Evolutionary conservation across 1,140 invertebrate species (phyloP).

Genomic region (Pogonus chalceus): DNA sequence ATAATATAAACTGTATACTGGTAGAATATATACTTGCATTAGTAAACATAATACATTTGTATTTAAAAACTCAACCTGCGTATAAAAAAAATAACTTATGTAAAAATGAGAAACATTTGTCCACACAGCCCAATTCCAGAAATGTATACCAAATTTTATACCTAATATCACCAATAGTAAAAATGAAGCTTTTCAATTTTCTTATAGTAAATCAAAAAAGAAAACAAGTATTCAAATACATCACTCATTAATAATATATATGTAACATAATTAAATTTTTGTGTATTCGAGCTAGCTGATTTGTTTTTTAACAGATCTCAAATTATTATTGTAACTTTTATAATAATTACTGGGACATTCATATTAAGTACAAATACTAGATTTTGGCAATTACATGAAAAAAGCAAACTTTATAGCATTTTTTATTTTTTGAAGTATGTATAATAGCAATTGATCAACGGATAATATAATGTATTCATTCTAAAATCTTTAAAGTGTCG

Average conservation of each 20-base stretch:
- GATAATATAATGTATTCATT: no score
- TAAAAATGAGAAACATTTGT: background rate
- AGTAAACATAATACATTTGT: background rate
- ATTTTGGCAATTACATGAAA: conserved; percentile 6
- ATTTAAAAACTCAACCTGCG: background rate
- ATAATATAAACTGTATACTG: no score
- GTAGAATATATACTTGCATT: background rate
- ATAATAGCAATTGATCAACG: no score
- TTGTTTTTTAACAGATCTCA: background rate
- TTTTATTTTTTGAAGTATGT: no score
- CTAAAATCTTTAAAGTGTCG: no score
- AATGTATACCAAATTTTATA: conserved; percentile 6
- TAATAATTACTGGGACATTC: background rate
- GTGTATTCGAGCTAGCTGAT: background rate
- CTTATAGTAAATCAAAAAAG: no score
- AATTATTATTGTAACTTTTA: background rate
- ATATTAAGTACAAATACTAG: conserved; percentile 7
- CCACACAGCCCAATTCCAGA: conserved; percentile 4
- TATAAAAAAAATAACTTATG: background rate
- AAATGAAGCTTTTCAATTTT: no score
- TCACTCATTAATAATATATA: no score
- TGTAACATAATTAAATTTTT: no score
- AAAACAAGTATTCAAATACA: no score
- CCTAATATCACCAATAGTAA: conserved; percentile 5
- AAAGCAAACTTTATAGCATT: conserved; percentile 2